Evolutionary conservation across 1,140 invertebrate genomes (phyloP).

Genomic region (Orius laevigatus): DNA sequence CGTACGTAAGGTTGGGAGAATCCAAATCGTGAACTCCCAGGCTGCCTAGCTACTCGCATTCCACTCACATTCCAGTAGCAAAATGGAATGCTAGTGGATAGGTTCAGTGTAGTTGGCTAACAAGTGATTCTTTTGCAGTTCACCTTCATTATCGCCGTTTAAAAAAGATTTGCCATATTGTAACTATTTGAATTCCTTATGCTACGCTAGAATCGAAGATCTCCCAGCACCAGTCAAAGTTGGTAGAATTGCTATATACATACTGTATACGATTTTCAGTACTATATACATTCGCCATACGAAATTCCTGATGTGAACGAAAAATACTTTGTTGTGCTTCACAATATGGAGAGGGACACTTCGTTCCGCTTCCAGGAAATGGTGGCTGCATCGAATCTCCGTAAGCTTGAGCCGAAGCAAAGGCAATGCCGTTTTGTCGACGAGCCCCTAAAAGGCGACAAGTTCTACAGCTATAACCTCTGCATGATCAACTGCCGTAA

Average conservation of each 20-base stretch:
- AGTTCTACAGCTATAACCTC: constrained; percentile 43
- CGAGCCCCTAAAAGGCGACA: constrained; percentile 34
- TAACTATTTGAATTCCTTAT: constrained; percentile 22
- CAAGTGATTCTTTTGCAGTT: background rate
- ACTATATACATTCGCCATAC: constrained; percentile 37
- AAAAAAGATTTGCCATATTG: constrained; percentile 12
- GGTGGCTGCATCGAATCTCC: constrained; percentile 26
- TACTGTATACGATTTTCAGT: constrained; percentile 25
- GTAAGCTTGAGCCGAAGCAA: constrained; percentile 30
- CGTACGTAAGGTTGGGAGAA: no score
- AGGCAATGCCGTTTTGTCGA: constrained; percentile 37
- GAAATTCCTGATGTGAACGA: constrained; percentile 31
- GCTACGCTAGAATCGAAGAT: constrained; percentile 22
- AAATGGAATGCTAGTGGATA: no score
- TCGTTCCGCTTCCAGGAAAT: constrained; percentile 35
- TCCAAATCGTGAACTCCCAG: no score
- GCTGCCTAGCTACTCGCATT: no score
- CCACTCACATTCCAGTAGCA: no score
- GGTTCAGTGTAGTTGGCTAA: background rate
- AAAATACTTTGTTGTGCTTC: constrained; percentile 22
- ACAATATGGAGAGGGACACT: constrained; percentile 28
- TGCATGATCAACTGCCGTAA: constrained; percentile 49
- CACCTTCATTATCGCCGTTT: background rate
- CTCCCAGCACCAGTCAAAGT: constrained; percentile 18
- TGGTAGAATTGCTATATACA: constrained; percentile 2